These are phyloP conservation scores for Theodoxus fluviatilis DNA, from an alignment of 2,888 invertebrate genomes.

Conservation along the genomic window DNA sequence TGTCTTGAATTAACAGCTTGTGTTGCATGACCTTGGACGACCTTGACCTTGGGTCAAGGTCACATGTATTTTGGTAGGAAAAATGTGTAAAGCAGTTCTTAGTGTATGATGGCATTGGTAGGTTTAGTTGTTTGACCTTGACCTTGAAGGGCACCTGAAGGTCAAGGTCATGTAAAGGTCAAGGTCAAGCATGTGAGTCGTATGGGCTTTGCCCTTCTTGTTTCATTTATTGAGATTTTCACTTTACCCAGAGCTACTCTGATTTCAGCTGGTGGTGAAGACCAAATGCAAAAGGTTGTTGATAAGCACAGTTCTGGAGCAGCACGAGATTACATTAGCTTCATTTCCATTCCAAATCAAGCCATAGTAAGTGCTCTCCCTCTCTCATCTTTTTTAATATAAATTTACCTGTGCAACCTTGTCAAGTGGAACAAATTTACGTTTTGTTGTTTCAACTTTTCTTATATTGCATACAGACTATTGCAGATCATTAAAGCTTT, in stretches of 20 bases:
- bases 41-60: too few species aligned
- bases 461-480: too few species aligned
- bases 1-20: not conserved
- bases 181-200: too few species aligned
- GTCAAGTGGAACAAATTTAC: too few species aligned
- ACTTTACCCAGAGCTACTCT: not conserved
- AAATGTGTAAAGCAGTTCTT: too few species aligned
- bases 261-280: conserved; percentile 65
- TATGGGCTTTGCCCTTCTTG: not conserved
- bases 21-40: not conserved
- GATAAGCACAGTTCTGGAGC: conserved; percentile 68
- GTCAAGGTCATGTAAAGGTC: too few species aligned
- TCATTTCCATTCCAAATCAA: conserved; percentile 67
- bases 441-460: too few species aligned
- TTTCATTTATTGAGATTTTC: not conserved
- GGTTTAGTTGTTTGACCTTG: too few species aligned
- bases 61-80: too few species aligned
- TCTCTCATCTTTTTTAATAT: not conserved
- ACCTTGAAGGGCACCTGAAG: too few species aligned
- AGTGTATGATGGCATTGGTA: too few species aligned
- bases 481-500: too few species aligned
- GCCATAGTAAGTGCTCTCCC: conserved; percentile 61
- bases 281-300: conserved; percentile 68
- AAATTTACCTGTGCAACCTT: not conserved
- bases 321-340: conserved; percentile 67